These are phyloP conservation scores for Murina feae DNA, from an alignment of 2,113 vertebrate species.

Conservation along the genomic window DNA sequence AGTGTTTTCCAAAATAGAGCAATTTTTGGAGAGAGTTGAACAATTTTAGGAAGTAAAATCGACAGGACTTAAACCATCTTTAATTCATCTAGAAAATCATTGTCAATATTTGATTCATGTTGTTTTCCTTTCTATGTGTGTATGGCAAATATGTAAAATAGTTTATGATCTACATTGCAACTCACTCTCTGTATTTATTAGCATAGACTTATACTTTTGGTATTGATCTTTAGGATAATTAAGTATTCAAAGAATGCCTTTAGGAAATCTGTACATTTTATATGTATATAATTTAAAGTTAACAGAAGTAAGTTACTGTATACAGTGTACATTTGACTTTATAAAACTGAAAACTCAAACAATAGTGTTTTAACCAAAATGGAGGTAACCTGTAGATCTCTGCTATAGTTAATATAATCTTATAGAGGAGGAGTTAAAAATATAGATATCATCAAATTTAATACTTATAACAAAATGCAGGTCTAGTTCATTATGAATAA, in stretches of 20 bases:
- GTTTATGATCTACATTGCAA: neutral
- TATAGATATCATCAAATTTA: neutral
- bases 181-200: neutral
- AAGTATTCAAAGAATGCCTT: neutral
- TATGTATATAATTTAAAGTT: neutral
- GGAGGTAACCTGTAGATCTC: neutral
- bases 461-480: neutral
- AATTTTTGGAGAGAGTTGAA: neutral
- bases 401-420: neutral
- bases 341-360: neutral
- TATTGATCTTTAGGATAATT: neutral
- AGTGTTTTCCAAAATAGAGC: neutral
- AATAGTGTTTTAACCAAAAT: neutral
- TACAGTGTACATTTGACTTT: neutral
- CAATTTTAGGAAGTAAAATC: neutral
- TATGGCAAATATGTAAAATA: neutral
- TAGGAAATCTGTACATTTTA: neutral
- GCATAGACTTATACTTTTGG: neutral
- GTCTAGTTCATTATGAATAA: neutral
- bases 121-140: neutral
- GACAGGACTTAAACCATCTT: neutral
- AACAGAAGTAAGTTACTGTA: neutral
- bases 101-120: neutral
- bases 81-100: neutral
- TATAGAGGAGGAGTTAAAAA: neutral